These are phyloP conservation scores for Strigops habroptila DNA, from an alignment of 2,113 vertebrate genomes.

Conservation along the genomic window DNA sequence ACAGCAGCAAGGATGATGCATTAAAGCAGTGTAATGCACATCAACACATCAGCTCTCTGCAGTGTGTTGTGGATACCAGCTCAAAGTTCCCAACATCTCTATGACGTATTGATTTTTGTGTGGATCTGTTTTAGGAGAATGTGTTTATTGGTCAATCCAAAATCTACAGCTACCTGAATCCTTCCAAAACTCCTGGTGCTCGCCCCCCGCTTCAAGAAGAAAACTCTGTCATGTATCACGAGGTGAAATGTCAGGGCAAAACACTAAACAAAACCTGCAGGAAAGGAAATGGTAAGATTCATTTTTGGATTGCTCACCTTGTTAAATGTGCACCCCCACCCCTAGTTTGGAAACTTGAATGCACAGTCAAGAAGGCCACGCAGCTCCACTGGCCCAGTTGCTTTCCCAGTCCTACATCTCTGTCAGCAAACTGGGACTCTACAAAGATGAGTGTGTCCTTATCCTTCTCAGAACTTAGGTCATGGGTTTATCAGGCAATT, in stretches of 20 bases:
- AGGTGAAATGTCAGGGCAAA: conserved; percentile 79
- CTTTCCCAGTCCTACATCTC: background rate
- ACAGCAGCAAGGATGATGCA: background rate
- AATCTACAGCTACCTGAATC: conserved; percentile 76
- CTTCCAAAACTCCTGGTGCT: conserved; percentile 74
- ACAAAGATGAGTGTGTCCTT: background rate
- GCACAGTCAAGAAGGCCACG: background rate
- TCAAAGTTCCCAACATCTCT: background rate
- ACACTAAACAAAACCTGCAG: conserved; percentile 67
- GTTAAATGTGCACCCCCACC: background rate
- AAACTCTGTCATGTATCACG: conserved; percentile 80
- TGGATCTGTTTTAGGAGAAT: conserved; percentile 79
- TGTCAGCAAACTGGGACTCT: background rate
- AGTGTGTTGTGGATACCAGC: background rate
- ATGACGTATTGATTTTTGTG: background rate
- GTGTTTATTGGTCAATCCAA: conserved; percentile 72
- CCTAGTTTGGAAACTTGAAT: background rate
- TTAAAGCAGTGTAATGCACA: background rate
- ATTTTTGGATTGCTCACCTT: background rate
- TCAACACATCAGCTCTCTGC: background rate
- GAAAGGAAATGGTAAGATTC: conserved; percentile 76
- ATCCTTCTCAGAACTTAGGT: background rate
- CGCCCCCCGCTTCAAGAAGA: conserved; percentile 85
- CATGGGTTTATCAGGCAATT: background rate
- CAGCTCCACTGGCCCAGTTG: background rate